Evolutionary conservation across 2,797 vertebrate species (phyloP).

Genomic region (Myotis vivesi): DNA sequence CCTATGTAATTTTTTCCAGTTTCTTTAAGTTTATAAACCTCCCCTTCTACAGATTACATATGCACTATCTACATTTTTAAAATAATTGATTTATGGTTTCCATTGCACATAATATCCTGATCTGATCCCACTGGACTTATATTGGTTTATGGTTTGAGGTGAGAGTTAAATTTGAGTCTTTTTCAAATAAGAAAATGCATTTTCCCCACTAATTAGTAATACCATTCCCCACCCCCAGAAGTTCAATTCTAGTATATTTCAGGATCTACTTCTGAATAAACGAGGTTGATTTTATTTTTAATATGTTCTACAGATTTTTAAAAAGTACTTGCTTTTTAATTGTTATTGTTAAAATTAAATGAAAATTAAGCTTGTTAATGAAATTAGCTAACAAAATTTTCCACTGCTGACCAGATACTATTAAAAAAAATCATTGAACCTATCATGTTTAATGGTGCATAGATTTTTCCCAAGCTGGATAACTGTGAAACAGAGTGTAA

Average conservation of each 20-base stretch:
- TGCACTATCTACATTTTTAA: not conserved
- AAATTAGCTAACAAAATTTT: constrained; percentile 74
- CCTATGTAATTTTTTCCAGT: not conserved
- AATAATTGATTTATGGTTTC: not conserved
- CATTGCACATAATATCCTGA: not conserved
- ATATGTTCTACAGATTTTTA: not conserved
- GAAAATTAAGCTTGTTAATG: constrained; percentile 68
- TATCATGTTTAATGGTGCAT: constrained; percentile 74
- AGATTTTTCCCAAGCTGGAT: constrained; percentile 65
- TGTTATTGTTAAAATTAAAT: constrained; percentile 62
- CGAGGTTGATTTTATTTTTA: not conserved
- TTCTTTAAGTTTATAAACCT: not conserved
- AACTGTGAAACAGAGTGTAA: constrained; percentile 73
- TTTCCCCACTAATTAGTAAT: not conserved
- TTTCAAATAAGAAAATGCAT: not conserved
- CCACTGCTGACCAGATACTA: constrained; percentile 66
- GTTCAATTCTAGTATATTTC: not conserved
- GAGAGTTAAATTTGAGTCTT: not conserved
- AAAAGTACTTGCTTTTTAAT: constrained; percentile 39
- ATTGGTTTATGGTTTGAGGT: not conserved
- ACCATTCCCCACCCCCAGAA: not conserved
- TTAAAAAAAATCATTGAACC: constrained; percentile 50
- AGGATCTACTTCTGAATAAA: not conserved
- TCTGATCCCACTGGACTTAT: not conserved
- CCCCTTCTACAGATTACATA: not conserved